Evolutionary conservation across 1,140 invertebrate genomes (phyloP), one percentile per base, ranked within the genome.

Genomic region (Chlorops oryzae): DNA sequence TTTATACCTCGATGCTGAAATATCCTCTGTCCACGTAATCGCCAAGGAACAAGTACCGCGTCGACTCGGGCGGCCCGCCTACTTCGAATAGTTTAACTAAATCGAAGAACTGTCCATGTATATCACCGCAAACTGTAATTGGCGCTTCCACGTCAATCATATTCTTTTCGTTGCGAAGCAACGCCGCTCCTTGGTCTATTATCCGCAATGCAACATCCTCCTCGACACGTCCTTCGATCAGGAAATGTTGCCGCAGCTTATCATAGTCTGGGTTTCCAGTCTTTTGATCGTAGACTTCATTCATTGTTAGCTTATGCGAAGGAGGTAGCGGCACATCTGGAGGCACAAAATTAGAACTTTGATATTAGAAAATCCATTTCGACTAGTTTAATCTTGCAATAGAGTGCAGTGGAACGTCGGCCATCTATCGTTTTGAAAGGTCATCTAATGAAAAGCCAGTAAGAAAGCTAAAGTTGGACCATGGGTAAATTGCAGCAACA

Each of bases 81-180:
- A 99, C 95, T 80, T 99, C 96, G 78, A 99, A 99, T 73, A 99
- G 81, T 80, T 98, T 98, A 89, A 99, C 98, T 78, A 99, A 84
- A 82, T 99, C 96, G 79, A 97, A 98, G 80, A 98, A 99, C 80
- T 99, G 96, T 61, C 96, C 96, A 79, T 99, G 96, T 74, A 99
- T 98, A 77, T 99, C 96, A 64, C 96, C 96, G 81, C 96, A 99
- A 50, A 99, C 96, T 76, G 96, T 99, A 70, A 99, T 96, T 60
- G 96, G 96, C 63, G 96, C 96, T 80, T 99, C 96, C 73, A 99
- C 97, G 77, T 99, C 95, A 71, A 99, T 96, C 95, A 99, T 98
- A 54, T 96, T 99, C 78, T 97, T 97, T 78, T 99, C 96, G 67
- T 91, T 88, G 58, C 92, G 84, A 63, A 99, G 81, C 62, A 99